Percentiles rank a stretch among this genome's conserved stretches.
These are phyloP conservation scores for Oenanthe melanoleuca DNA, from an alignment of 2,113 vertebrate genomes.

Conservation along the genomic window DNA sequence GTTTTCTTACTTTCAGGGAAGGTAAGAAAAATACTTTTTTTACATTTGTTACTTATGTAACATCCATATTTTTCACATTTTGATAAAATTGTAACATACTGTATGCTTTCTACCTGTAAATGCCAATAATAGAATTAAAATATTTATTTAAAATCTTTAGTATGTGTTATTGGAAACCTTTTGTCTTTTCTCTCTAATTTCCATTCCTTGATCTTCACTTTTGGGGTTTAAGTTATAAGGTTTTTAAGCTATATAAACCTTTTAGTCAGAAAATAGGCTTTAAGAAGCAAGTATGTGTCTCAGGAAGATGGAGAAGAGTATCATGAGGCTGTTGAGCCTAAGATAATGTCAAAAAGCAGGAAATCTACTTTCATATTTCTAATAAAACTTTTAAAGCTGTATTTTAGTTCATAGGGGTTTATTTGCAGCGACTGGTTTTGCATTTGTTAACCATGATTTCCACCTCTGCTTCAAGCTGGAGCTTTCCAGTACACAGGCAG, in stretches of 20 bases:
- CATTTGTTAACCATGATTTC: neutral
- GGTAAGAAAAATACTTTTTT: constrained; percentile 96
- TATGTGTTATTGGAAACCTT: neutral
- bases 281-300: neutral
- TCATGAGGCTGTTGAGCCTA: neutral
- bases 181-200: neutral
- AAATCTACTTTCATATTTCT: neutral
- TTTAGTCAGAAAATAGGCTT: neutral
- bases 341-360: neutral
- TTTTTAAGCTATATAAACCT: neutral
- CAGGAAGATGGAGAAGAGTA: neutral
- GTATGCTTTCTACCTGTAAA: constrained; percentile 99
- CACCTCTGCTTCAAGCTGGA: neutral
- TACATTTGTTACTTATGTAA: constrained; percentile 99
- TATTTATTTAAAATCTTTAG: constrained; percentile 97
- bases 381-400: neutral
- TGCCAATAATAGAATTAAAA: constrained; percentile 99
- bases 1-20: constrained; percentile 98
- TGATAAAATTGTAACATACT: constrained; percentile 99
- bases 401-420: neutral
- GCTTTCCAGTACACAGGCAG: neutral
- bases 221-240: neutral
- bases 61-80: constrained; percentile 98
- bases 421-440: neutral
- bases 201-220: neutral